Conservation (phyloP, 2,797 vertebrate species). For the Neoniphon sammara region DNA sequence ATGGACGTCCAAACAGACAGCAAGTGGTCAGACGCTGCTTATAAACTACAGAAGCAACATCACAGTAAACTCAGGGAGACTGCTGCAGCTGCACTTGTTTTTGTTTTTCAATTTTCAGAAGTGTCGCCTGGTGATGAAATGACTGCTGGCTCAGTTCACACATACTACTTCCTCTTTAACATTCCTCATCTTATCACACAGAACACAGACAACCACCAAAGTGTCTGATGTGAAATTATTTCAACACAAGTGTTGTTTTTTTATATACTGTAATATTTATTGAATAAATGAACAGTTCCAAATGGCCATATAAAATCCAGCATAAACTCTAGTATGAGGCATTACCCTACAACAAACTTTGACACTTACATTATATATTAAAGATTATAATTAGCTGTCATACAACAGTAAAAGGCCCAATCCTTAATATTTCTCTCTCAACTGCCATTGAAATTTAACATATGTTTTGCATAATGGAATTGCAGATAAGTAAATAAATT, state of each 20-base stretch:
- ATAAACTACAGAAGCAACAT: not conserved
- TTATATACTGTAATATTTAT: constrained; percentile 69
- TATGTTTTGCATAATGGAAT: constrained; percentile 3
- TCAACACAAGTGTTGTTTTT: not conserved
- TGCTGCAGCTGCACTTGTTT: no score
- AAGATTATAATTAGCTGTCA: constrained; percentile 5
- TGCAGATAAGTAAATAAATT: constrained; percentile 24
- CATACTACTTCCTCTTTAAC: constrained; percentile 3
- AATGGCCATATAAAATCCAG: constrained; percentile 60
- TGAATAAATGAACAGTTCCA: constrained; percentile 43
- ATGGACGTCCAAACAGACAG: constrained; percentile 1
- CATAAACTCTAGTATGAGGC: constrained; percentile 35
- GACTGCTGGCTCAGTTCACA: not conserved
- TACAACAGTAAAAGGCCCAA: constrained; percentile 16
- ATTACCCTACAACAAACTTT: constrained; percentile 13
- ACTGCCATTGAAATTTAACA: constrained; percentile 3
- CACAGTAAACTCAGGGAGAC: constrained; percentile 14
- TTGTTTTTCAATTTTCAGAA: not conserved
- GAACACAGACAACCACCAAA: not conserved
- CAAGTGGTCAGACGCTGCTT: not conserved
- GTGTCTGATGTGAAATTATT: not conserved
- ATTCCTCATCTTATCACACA: not conserved
- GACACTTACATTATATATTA: constrained; percentile 44
- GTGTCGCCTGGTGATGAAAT: not conserved
- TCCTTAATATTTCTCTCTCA: constrained; percentile 20